Conservation (phyloP, 2,888 invertebrate genomes). For the Chalcis sispes region DNA sequence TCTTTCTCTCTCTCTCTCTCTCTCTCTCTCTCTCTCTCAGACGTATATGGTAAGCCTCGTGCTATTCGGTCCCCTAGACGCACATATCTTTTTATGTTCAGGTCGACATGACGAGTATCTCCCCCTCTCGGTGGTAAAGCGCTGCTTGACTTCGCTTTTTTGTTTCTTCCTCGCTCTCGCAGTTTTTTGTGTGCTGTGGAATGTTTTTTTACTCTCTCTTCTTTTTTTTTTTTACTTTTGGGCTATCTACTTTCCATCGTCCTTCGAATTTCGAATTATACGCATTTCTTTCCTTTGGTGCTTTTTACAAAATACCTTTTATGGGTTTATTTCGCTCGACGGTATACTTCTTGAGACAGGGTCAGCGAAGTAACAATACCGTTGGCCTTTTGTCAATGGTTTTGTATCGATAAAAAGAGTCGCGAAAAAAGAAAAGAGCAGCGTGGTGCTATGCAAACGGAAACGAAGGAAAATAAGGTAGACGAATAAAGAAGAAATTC, state of each 20-base stretch:
- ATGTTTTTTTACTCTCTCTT: background rate
- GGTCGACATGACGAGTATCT: conserved; percentile 9
- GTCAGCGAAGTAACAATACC: background rate
- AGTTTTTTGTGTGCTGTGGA: background rate
- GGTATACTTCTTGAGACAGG: conserved; percentile 33
- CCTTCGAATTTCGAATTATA: too few relatives aligned
- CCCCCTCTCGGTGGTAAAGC: background rate
- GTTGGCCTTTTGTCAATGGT: conserved; percentile 9
- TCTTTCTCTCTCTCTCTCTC: too few relatives aligned
- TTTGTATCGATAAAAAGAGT: too few relatives aligned
- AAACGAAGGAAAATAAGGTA: background rate
- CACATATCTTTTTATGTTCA: conserved; percentile 58
- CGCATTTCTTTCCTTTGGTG: background rate
- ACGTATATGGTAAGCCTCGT: conserved; percentile 12
- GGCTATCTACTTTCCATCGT: background rate
- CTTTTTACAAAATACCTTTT: conserved; percentile 32
- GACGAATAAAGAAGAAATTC: conserved; percentile 1
- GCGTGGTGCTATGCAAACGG: too few relatives aligned
- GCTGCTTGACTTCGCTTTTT: background rate
- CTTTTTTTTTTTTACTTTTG: background rate
- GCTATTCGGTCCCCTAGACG: conserved; percentile 48
- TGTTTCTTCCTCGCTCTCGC: background rate
- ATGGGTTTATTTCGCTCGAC: background rate
- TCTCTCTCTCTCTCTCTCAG: background rate
- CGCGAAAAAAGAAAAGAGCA: too few relatives aligned